phyloP scores from a whole-genome alignment of 2,113 vertebrate genomes.

The Myiopsitta monachus region DNA sequence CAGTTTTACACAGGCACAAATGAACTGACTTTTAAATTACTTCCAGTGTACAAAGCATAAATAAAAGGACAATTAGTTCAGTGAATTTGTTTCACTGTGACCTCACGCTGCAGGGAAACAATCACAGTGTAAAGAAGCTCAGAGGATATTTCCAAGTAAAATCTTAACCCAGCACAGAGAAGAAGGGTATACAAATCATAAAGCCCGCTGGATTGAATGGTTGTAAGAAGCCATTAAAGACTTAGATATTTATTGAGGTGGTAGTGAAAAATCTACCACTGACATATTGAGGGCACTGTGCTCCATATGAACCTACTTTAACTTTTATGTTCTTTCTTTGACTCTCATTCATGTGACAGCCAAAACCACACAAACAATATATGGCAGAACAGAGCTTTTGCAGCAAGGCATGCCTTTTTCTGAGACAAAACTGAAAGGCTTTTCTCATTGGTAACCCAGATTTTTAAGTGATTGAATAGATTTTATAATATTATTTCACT shows the following conservation, averaged over 20 bases:
- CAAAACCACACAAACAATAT: neutral
- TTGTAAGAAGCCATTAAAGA: constrained; percentile 10
- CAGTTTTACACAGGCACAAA: neutral
- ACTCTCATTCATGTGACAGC: neutral
- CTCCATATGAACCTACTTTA: neutral
- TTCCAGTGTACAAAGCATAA: constrained; percentile 15
- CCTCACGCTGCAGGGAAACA: rapidly evolving
- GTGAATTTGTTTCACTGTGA: neutral
- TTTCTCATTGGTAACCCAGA: neutral
- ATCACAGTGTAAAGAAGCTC: neutral
- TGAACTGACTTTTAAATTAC: neutral
- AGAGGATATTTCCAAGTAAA: neutral
- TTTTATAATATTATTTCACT: neutral
- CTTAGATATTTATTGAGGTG: neutral
- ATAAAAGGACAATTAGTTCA: constrained; percentile 21
- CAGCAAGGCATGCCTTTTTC: neutral
- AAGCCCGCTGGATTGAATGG: neutral
- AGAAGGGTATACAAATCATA: neutral
- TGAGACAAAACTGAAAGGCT: neutral
- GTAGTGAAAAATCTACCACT: neutral
- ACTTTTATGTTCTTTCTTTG: neutral
- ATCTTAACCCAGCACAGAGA: neutral
- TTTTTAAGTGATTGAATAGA: neutral
- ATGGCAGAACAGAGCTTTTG: neutral
- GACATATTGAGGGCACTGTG: neutral